These are phyloP conservation scores for Forbesichthys agassizii DNA, from an alignment of 2,113 vertebrate genomes.

Conservation along the genomic window DNA sequence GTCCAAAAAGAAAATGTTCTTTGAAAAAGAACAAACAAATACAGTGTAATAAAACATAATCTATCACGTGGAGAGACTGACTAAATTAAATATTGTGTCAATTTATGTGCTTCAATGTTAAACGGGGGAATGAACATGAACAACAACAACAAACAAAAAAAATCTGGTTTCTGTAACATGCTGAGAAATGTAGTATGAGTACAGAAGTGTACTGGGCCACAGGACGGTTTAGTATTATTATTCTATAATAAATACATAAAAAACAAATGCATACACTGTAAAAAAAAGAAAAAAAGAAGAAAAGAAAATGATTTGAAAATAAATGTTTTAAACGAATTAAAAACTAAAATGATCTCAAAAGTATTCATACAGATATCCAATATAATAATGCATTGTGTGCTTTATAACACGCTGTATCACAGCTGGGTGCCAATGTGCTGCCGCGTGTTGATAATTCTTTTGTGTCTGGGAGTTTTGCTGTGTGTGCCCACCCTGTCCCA, in stretches of 20 bases:
- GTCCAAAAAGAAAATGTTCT: slow-evolving; percentile 73
- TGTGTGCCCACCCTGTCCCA: slow-evolving; percentile 43
- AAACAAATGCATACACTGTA: too few relatives aligned
- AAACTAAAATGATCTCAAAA: slow-evolving; percentile 47
- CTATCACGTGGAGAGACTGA: slow-evolving; percentile 50
- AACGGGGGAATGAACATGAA: slow-evolving; percentile 31
- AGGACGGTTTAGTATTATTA: slow-evolving; percentile 49
- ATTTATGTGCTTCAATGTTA: too few relatives aligned
- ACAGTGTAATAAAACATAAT: slow-evolving; percentile 74
- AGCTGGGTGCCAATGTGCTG: slow-evolving; percentile 34
- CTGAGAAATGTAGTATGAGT: slow-evolving; percentile 53
- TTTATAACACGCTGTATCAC: slow-evolving; percentile 17
- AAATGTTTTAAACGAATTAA: too few relatives aligned
- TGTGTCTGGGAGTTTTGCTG: slow-evolving; percentile 49
- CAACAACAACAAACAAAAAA: slow-evolving; percentile 47
- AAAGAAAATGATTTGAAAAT: too few relatives aligned
- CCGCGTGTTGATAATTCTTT: slow-evolving; percentile 57
- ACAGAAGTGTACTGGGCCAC: slow-evolving; percentile 41
- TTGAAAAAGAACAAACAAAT: slow-evolving; percentile 74
- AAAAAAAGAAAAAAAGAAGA: too few relatives aligned
- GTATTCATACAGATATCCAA: slow-evolving; percentile 18
- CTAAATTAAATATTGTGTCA: background rate
- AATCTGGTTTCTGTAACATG: slow-evolving; percentile 58
- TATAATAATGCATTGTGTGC: slow-evolving; percentile 37
- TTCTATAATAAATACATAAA: background rate